Evolutionary conservation across 2,888 invertebrate genomes (phyloP).

Genomic region (Chymomyza caudatula): DNA sequence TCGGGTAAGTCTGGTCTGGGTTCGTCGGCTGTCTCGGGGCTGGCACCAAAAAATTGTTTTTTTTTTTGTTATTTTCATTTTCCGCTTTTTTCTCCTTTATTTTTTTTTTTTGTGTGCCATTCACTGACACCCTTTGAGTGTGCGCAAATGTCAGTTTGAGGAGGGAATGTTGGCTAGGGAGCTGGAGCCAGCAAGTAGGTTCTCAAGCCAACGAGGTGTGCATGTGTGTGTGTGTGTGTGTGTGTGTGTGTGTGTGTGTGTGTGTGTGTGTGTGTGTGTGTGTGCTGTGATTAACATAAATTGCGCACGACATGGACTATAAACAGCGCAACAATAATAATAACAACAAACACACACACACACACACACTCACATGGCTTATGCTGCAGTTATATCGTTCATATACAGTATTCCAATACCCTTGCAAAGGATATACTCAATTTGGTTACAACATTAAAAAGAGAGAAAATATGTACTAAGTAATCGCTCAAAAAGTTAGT

Average conservation of each 20-base stretch:
- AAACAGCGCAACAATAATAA: slow-evolving; percentile 27
- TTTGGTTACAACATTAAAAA: too few relatives aligned
- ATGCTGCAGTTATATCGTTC: not conserved
- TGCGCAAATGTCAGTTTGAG: not conserved
- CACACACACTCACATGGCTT: not conserved
- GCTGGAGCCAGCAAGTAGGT: not conserved
- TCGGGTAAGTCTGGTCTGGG: not conserved
- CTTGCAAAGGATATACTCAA: not conserved
- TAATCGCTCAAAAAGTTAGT: too few relatives aligned
- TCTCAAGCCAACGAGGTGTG: not conserved
- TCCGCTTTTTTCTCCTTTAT: too few relatives aligned
- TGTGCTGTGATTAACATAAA: slow-evolving; percentile 49
- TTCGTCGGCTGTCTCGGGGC: slow-evolving; percentile 37
- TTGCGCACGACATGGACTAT: slow-evolving; percentile 47
- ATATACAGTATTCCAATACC: not conserved
- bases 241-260: not conserved
- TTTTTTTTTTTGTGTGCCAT: not conserved
- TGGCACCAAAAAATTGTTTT: slow-evolving; percentile 37
- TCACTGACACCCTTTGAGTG: slow-evolving; percentile 7
- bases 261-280: not conserved
- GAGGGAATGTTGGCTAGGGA: not conserved
- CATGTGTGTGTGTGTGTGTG: not conserved
- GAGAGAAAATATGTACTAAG: too few relatives aligned
- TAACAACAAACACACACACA: not conserved
- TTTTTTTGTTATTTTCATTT: slow-evolving; percentile 9